Percentiles rank a stretch among this genome's conserved stretches.
These are phyloP conservation scores for Danaus melanippus DNA, from an alignment of 1,140 invertebrate species.

Conservation along the genomic window DNA sequence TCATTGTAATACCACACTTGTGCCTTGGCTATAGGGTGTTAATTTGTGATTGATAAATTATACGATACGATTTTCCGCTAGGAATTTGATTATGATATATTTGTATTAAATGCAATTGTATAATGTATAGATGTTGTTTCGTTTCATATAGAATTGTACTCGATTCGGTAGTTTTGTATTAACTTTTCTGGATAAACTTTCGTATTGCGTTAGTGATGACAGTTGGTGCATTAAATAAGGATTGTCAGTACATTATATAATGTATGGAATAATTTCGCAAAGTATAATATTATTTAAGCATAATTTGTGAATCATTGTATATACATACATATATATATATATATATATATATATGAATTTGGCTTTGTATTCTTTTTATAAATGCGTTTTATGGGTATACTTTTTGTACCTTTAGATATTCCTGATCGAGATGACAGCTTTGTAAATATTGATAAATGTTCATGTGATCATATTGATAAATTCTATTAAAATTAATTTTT, in stretches of 20 bases:
- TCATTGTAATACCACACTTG: slow-evolving; percentile 47
- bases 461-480: slow-evolving; percentile 29
- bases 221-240: too few species aligned
- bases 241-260: too few species aligned
- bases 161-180: too few species aligned
- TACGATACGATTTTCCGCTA: slow-evolving; percentile 25
- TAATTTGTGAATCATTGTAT: slow-evolving; percentile 23
- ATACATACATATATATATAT: slow-evolving; percentile 13
- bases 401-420: slow-evolving; percentile 34
- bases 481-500: slow-evolving; percentile 28
- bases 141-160: too few species aligned
- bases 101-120: slow-evolving; percentile 20
- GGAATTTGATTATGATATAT: slow-evolving; percentile 8
- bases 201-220: neutral
- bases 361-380: slow-evolving; percentile 24
- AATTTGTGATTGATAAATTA: slow-evolving; percentile 49
- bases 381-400: slow-evolving; percentile 18
- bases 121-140: neutral
- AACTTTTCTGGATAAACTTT: slow-evolving; percentile 1
- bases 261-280: slow-evolving; percentile 13
- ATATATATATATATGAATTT: neutral
- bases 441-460: slow-evolving; percentile 21
- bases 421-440: slow-evolving; percentile 13
- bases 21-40: slow-evolving; percentile 57
- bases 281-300: slow-evolving; percentile 16